These are phyloP conservation scores for Acleris literana DNA, from an alignment of 2,888 invertebrate species.

Conservation along the genomic window DNA sequence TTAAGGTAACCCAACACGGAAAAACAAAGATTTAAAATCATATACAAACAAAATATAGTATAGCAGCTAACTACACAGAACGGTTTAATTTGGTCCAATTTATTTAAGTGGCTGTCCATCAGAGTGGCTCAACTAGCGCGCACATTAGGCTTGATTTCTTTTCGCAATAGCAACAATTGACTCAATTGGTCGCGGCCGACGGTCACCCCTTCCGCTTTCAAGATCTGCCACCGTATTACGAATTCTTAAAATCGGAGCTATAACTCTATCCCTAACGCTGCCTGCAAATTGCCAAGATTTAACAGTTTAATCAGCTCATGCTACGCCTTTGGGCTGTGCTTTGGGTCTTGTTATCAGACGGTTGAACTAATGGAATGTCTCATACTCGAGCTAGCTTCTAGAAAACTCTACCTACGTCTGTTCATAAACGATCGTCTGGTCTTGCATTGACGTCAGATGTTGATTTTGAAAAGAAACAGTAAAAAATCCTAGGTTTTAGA, in stretches of 20 bases:
- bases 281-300: no score
- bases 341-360: conserved; percentile 37
- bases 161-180: conserved; percentile 59
- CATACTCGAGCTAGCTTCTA: conserved; percentile 3
- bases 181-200: conserved; percentile 58
- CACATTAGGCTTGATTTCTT: conserved; percentile 50
- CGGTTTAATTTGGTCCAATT: conserved; percentile 41
- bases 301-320: no score
- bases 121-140: conserved; percentile 49
- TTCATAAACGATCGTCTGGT: no score
- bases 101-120: conserved; percentile 47
- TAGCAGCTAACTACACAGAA: conserved; percentile 26
- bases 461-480: no score
- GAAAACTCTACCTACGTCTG: neutral
- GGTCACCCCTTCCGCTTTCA: conserved; percentile 59
- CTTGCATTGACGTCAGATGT: no score
- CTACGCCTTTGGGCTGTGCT: no score
- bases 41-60: conserved; percentile 1
- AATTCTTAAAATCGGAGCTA: no score
- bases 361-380: conserved; percentile 38
- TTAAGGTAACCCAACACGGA: no score
- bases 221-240: conserved; percentile 37
- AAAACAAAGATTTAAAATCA: neutral
- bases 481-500: no score
- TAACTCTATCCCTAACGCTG: no score